A percentile compares a stretch with the other conserved stretches of the same genome.
Evolutionary conservation across 2,888 invertebrate genomes (phyloP).

Genomic region (Dolichopus griseipennis): DNA sequence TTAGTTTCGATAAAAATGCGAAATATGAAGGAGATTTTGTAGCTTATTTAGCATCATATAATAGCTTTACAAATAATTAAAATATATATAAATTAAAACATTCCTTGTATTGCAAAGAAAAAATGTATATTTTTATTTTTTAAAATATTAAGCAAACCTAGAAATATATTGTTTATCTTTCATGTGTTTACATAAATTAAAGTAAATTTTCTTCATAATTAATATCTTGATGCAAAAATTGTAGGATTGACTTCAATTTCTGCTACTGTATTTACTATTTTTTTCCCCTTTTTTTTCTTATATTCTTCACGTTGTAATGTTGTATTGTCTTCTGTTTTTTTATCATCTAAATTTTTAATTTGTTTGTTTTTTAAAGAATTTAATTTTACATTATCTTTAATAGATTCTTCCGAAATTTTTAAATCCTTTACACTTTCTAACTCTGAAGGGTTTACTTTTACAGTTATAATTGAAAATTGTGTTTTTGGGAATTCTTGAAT

Average conservation of each 20-base stretch:
- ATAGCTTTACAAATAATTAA: not conserved
- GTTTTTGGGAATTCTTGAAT: not conserved
- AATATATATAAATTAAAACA: not conserved
- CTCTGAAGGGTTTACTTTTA: not conserved
- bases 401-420: no score
- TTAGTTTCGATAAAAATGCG: slow-evolving; percentile 37
- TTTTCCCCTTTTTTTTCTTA: not conserved
- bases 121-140: no score
- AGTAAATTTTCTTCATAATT: not conserved
- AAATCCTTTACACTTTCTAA: not conserved
- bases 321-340: no score
- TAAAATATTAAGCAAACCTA: no score
- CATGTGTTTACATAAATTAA: not conserved
- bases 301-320: no score
- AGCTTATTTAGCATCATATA: not conserved
- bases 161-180: not conserved
- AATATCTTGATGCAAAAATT: not conserved
- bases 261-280: not conserved
- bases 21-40: slow-evolving; percentile 27
- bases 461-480: not conserved
- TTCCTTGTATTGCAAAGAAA: not conserved
- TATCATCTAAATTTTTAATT: not conserved
- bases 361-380: not conserved
- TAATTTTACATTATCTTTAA: no score
- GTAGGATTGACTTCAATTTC: not conserved